Evolutionary conservation across 1,140 invertebrate genomes (phyloP).

Genomic region (Periplaneta americana): DNA sequence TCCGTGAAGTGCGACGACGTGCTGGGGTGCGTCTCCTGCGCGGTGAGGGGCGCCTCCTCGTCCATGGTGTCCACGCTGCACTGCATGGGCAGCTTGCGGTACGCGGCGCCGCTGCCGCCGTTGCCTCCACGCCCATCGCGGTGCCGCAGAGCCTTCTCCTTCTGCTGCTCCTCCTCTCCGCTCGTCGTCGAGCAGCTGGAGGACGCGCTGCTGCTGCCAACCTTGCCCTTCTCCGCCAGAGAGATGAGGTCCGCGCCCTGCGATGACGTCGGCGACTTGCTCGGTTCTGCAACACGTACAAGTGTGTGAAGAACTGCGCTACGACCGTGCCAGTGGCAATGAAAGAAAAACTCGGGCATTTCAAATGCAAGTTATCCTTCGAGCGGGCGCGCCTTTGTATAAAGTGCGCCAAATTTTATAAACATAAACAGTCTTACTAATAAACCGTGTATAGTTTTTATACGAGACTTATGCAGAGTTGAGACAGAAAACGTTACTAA

Average conservation of each 20-base stretch:
- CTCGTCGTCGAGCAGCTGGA: conserved; percentile 34
- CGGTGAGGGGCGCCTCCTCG: conserved; percentile 10
- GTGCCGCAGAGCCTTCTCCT: conserved; percentile 22
- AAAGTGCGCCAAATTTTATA: no score
- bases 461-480: no score
- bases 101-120: background rate
- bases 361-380: no score
- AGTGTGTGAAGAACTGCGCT: background rate
- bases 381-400: no score
- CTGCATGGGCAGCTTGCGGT: conserved; percentile 20
- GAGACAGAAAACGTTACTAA: no score
- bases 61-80: conserved; percentile 17
- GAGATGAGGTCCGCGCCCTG: conserved; percentile 45
- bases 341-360: no score
- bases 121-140: conserved; percentile 2
- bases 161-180: conserved; percentile 30
- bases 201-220: conserved; percentile 36
- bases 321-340: background rate
- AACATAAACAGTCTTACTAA: no score
- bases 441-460: no score
- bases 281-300: background rate
- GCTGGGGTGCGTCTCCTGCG: conserved; percentile 1
- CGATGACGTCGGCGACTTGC: conserved; percentile 5
- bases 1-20: background rate
- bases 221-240: conserved; percentile 48